A percentile compares a stretch with the other conserved stretches of the same genome.
These are phyloP conservation scores for Cnemophilus loriae DNA, from an alignment of 2,113 vertebrate species.

Conservation along the genomic window DNA sequence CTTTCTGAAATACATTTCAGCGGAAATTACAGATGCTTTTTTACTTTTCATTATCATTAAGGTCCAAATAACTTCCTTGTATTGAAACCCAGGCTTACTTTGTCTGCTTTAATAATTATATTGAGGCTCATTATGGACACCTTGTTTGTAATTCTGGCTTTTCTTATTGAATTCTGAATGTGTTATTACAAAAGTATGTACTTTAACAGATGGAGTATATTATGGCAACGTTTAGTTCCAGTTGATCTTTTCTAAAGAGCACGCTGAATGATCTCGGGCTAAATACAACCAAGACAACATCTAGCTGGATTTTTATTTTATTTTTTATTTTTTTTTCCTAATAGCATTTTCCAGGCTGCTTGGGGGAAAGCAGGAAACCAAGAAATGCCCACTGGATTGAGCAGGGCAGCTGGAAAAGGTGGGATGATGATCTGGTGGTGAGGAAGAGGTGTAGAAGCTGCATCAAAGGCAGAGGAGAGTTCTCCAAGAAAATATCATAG, in stretches of 20 bases:
- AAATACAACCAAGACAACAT: not conserved
- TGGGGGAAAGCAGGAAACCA: not conserved
- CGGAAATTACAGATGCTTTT: conserved; percentile 67
- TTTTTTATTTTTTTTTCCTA: not conserved
- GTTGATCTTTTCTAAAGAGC: conserved; percentile 46
- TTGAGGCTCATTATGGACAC: conserved; percentile 55
- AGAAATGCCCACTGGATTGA: not conserved
- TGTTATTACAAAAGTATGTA: conserved; percentile 48
- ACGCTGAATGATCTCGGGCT: not conserved
- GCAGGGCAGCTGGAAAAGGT: not conserved
- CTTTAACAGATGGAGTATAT: conserved; percentile 41
- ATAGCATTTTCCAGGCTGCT: not conserved
- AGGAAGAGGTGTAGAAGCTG: conserved; percentile 23
- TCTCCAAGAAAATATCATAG: conserved; percentile 10
- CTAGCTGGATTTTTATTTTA: not conserved
- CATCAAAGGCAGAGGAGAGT: not conserved
- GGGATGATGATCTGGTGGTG: not conserved
- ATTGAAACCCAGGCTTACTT: conserved; percentile 50
- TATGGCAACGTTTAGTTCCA: conserved; percentile 45
- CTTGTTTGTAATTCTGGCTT: conserved; percentile 58
- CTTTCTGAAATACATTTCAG: conserved; percentile 58
- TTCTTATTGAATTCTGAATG: conserved; percentile 50
- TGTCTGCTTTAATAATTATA: conserved; percentile 66
- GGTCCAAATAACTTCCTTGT: conserved; percentile 55
- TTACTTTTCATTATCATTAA: conserved; percentile 69